Evolutionary conservation across 1,140 invertebrate genomes (phyloP), one percentile per base, ranked within the genome.

Genomic region (Sipha flava): DNA sequence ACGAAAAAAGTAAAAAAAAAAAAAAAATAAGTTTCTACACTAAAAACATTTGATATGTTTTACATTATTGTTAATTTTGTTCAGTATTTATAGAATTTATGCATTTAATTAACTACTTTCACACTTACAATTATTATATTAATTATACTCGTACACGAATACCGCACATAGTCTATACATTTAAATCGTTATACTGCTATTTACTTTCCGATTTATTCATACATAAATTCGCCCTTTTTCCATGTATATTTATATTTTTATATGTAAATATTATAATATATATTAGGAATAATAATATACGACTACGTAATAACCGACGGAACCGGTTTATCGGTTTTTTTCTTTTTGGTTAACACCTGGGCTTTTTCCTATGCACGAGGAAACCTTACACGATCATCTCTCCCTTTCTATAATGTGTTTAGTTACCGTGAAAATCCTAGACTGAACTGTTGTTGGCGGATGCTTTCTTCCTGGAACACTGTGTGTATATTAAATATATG

Each of bases 291-390:
- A 31, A 49, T 31, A 49, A 14, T 68, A n/a, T n/a, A n/a, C n/a
- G n/a, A n/a, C n/a, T n/a, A n/a, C n/a, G n/a, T n/a, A 68, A 26
- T 49, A 49, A 72, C 45, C 7, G 16, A 4, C 9, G 45, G 6
- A 75, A 75, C 72, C 72, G 49, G 72, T 75, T 73, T 75, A 43
- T 66, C 21, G 21, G 21, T 66, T 66, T 66, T 66, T 64, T 43
- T 40, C 7, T 66, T 4, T 37, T 7, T 7, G 40, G 21, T 5
- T 40, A 66, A 23, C 62, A 40, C 62, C 62, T 66, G 62, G 62
- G 37, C 34, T 43, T 66, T 66, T 16, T 10, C 23, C 7, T 43
- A 66, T 23, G 34, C 34, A 66, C 21, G 21, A 23, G 34, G 64
- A 66, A 66, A 66, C 64, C 64, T 66, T 66, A 66, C 21, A 21